Evolutionary conservation across 2,888 invertebrate species (phyloP), one percentile per base, ranked within the genome.

Genomic region (Eupeodes latifasciatus): DNA sequence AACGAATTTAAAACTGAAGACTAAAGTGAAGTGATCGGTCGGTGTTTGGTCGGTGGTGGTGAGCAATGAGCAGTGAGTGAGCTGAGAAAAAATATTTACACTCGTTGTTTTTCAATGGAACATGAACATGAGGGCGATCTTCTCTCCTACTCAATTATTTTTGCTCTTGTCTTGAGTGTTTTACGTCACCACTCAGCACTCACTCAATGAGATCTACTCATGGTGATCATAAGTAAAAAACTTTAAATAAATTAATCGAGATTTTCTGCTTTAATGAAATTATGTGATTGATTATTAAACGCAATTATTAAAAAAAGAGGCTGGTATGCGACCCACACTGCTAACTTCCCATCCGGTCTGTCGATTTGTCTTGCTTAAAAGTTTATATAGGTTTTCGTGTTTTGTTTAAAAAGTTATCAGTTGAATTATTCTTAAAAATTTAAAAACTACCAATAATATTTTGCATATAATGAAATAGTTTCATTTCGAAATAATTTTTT

Each of bases 1-100:
- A 49, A 67, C 83, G 67, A 74, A 72, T 55, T 47, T 10, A 36
- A 34, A 67, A 83, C 83, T 83, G 40, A 83, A 27, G 27, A 27
- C 27, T 27, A 2, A 3, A 27, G 27, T 27, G 27, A 27, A 66
- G 49, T 27, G 83, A 71, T 76, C 69, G 40, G 47, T 12, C 14
- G 66, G 47, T 27, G 14, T 14, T 47, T 47, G 64, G 47, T 64
- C 40, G 16, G 62, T 9, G 10, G 44, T 16, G 12, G 61, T 11
- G n/a, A n/a, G 19, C 19, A 19, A 12, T 16, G 27, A 27, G 27
- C 27, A 27, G 27, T 27, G 27, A 27, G 27, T 27, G 27, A 27
- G 57, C 27, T 11, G 61, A 55, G 59, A 66, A 71, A 61, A 71
- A 27, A 27, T 27, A 47, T 55, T 4, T 53, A n/a, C 55, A 57